Evolutionary conservation across 2,113 vertebrate species (phyloP).

Genomic region (Petrocephalus zakoni): DNA sequence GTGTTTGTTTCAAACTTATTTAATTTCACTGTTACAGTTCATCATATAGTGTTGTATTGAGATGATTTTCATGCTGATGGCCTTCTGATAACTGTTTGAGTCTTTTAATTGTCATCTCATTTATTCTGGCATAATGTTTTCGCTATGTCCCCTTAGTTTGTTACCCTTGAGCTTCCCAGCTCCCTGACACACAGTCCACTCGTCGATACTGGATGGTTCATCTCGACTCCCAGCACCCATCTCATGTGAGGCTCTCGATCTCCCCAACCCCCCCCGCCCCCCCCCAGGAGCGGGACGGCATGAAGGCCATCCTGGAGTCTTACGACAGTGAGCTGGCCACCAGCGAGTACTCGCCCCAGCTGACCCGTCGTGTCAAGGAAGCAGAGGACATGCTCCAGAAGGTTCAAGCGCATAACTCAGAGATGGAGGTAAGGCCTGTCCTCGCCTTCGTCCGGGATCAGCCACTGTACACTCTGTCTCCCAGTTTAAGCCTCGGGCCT

Average conservation of each 20-base stretch:
- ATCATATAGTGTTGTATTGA: not conserved
- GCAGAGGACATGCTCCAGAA: slow-evolving; percentile 81
- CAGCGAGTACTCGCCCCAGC: slow-evolving; percentile 77
- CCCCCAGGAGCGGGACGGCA: slow-evolving; percentile 84
- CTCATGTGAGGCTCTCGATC: not conserved
- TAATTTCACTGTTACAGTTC: not conserved
- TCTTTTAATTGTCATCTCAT: not conserved
- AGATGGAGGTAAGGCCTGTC: slow-evolving; percentile 77
- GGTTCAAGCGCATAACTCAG: slow-evolving; percentile 68
- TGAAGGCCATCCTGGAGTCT: slow-evolving; percentile 86
- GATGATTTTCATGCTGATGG: not conserved
- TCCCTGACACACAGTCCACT: not conserved
- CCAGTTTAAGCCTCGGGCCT: not conserved
- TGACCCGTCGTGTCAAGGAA: slow-evolving; percentile 75
- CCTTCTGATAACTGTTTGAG: not conserved
- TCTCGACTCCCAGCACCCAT: not conserved
- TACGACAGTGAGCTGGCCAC: slow-evolving; percentile 82
- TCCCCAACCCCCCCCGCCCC: too few relatives aligned
- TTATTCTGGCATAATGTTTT: not conserved
- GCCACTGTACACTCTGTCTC: not conserved
- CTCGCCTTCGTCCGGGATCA: not conserved
- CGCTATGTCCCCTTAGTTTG: not conserved
- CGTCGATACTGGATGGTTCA: too few relatives aligned
- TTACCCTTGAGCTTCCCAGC: not conserved
- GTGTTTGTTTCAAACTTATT: not conserved